phyloP scores from a whole-genome alignment of 2,888 invertebrate genomes.

The Pristionchus entomophagus region DNA sequence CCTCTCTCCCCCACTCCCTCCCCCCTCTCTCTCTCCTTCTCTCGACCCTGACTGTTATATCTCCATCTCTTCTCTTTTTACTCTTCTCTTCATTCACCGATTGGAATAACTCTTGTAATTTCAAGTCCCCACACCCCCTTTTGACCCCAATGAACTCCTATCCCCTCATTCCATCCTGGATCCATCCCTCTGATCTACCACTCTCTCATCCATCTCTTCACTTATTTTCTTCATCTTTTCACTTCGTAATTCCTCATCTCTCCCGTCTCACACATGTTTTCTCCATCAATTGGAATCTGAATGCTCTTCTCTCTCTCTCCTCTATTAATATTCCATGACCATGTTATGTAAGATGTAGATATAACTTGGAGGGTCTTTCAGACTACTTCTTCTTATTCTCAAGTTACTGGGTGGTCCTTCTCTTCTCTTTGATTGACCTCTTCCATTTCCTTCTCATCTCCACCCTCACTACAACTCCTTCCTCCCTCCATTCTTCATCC shows the following conservation, averaged over 20 bases:
- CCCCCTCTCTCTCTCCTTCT: not conserved
- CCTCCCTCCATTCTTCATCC: not conserved
- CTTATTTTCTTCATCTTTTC: constrained; percentile 24
- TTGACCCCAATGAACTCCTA: not conserved
- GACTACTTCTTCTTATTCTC: not conserved
- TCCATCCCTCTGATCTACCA: not conserved
- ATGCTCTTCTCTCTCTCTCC: not conserved
- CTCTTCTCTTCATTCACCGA: constrained; percentile 31
- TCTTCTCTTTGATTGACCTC: constrained; percentile 8
- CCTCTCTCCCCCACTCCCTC: not conserved
- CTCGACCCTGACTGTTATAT: not conserved
- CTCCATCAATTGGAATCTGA: constrained; percentile 1
- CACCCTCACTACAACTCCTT: not conserved
- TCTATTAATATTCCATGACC: not conserved
- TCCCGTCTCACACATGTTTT: constrained; percentile 21
- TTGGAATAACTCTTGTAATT: constrained; percentile 33
- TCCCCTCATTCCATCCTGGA: not conserved
- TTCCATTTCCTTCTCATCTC: constrained; percentile 41
- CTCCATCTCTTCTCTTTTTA: not conserved
- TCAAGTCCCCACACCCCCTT: not conserved
- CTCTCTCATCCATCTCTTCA: not conserved
- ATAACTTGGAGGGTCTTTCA: not conserved
- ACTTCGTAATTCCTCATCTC: constrained; percentile 37
- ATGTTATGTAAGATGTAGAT: constrained; percentile 10
- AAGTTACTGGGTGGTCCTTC: constrained; percentile 48